Evolutionary conservation across 2,888 invertebrate genomes (phyloP), one percentile per base, ranked within the genome.

Genomic region (Andrena trimmerana): DNA sequence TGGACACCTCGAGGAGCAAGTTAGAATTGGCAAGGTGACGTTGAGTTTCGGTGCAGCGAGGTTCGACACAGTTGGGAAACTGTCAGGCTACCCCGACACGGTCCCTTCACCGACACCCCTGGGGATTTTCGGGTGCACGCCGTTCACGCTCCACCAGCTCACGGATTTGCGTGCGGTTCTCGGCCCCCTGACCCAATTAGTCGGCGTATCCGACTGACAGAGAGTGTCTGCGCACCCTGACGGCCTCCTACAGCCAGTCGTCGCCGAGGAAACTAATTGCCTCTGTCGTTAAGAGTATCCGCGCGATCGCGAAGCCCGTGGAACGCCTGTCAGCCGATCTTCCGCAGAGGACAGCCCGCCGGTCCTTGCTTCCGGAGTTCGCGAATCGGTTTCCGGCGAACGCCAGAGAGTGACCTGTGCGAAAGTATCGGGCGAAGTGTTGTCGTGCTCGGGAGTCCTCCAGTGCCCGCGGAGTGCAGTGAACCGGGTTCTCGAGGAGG

Each of bases 151-250:
- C 72, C 78, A 74, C 82, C 78, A 66, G 73, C 86, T 57, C 57
- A 88, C 88, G 88, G 86, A 91, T 91, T 91, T 90, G 84, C 90
- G 91, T 91, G 85, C 86, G 79, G 79, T 83, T 79, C 88, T 88
- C 90, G 87, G 85, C 81, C 89, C 89, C 88, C 89, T 92, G 92
- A 92, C 91, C 92, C 89, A 92, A 92, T 92, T 92, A 92, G 88
- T 88, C 91, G 86, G 69, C 84, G 72, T 69, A 57, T 71, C 36
- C 77, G 67, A 81, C 72, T 48, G 75, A 54, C 77, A 71, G 71
- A 78, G 72, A 75, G 77, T 63, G 68, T 42, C 77, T 59, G 70
- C 81, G 60, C 65, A 60, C 65, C 54, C 33, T 48, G 66, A 33
- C 27, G 42, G 54, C 36, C 54, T 20, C 59, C 74, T 59, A 71